A percentile compares a stretch with the other conserved stretches of the same genome.
Evolutionary conservation across 2,797 vertebrate genomes (phyloP).

Genomic region (Danio jaintianensis): DNA sequence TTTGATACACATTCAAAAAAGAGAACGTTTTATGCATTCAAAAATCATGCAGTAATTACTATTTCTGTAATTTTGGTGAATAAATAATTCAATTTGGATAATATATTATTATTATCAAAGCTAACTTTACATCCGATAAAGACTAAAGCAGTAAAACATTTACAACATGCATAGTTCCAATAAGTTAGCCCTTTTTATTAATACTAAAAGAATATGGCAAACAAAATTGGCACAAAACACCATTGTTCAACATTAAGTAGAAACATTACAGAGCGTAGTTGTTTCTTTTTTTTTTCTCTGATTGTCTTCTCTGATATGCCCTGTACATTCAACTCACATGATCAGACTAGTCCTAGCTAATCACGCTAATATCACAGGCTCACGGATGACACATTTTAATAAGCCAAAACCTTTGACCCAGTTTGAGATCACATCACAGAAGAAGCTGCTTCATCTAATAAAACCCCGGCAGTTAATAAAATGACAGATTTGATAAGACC

Average conservation of each 20-base stretch:
- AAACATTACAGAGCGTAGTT: neutral
- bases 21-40: no score
- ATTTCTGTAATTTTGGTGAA: no score
- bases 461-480: neutral
- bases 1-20: no score
- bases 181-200: no score
- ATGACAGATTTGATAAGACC: slow-evolving; percentile 19
- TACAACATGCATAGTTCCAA: no score
- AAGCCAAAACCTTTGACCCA: slow-evolving; percentile 6
- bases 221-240: neutral
- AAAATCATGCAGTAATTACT: no score
- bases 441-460: neutral
- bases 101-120: no score
- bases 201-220: no score
- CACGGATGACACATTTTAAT: slow-evolving; percentile 12
- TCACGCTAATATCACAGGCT: slow-evolving; percentile 11
- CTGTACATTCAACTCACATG: neutral
- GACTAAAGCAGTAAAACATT: no score
- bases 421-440: slow-evolving; percentile 29
- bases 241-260: neutral
- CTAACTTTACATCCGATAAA: no score
- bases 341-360: slow-evolving; percentile 14
- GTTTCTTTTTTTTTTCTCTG: neutral
- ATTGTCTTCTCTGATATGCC: neutral
- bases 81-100: no score